Conservation (phyloP, 1,140 invertebrate species). For the Brachionus asplanchnoidis region DNA sequence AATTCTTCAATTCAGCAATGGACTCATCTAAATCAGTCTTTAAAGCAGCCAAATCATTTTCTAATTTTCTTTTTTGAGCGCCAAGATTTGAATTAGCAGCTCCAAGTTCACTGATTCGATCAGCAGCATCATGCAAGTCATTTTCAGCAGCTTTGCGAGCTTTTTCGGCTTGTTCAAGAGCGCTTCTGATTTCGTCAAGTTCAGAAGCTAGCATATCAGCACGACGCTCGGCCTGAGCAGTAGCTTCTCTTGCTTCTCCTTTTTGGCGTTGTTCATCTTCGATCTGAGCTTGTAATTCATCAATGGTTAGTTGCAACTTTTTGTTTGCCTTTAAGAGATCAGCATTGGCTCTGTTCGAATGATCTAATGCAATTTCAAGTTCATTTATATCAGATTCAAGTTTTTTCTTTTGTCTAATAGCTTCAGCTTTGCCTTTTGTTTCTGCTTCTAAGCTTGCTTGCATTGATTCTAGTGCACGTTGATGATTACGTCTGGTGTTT, state of each 20-base stretch:
- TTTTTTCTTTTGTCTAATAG: conserved; percentile 94
- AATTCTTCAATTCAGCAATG: conserved; percentile 76
- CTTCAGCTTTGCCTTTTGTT: conserved; percentile 97
- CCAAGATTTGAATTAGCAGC: conserved; percentile 85
- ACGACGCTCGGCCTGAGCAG: conserved; percentile 89
- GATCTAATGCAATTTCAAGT: conserved; percentile 91
- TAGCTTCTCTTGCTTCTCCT: conserved; percentile 91
- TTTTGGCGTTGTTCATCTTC: conserved; percentile 95
- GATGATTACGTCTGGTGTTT: conserved; percentile 92
- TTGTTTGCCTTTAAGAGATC: conserved; percentile 99
- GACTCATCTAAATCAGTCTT: conserved; percentile 64
- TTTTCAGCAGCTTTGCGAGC: conserved; percentile 91
- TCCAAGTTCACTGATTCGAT: conserved; percentile 89
- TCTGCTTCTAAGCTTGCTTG: conserved; percentile 97
- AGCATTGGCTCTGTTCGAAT: conserved; percentile 70
- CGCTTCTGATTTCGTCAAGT: conserved; percentile 87
- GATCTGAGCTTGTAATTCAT: conserved; percentile 66
- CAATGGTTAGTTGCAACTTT: conserved; percentile 78
- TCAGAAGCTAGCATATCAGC: conserved; percentile 90
- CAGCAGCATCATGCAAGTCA: conserved; percentile 90
- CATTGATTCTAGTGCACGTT: conserved; percentile 96
- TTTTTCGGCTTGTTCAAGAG: conserved; percentile 86
- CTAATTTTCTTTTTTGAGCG: conserved; percentile 94
- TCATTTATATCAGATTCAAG: conserved; percentile 98
- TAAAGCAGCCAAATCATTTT: conserved; percentile 89